Base-by-base conservation (phyloP, 2,888 invertebrate genomes). In the Ophion ellenae region DNA sequence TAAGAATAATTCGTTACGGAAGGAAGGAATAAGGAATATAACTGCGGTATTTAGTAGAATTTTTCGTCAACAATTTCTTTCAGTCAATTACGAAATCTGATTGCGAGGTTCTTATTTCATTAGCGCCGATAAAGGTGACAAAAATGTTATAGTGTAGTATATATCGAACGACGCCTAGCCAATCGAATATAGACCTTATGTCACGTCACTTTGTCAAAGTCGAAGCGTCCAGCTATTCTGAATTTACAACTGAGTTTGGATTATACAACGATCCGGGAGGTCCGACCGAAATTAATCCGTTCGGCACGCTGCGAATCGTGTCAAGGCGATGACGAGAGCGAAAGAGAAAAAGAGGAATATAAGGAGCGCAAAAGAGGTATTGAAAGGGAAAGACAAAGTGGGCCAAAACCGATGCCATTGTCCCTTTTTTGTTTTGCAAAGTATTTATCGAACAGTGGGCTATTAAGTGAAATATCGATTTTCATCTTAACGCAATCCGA, bases 191-290 rank as follows among this genome's bases (percentile, higher is more conserved):
- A 14, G 0, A 45, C 40, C 9, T 74, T 20, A 74, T 69, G 17
- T 66, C 53, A n/a, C 24, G 69, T 24, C 40, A 20, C 11, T 36
- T 10, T 10, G 57, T 45, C 45, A 10, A 24, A 2, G 32, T 14
- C 4, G 9, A 36, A 32, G 14, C 36, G 64, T 75, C 86, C 83
- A 84, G 87, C 73, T 89, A 88, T 88, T 85, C 83, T 77, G 86
- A 90, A 89, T 89, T 85, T 86, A 67, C 87, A 83, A 88, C 79
- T 74, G 81, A 86, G 87, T 89, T 90, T 78, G 80, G 82, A 81
- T 90, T 89, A 89, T 64, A 75, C 70, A 80, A 84, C 64, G 11
- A 20, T 24, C 53, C 59, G 82, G 61, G 79, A 85, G 73, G 77
- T 69, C 74, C 80, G 74, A 83, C 83, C 86, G 83, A 86, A 86